Conservation (phyloP, 1,140 invertebrate genomes). For the Leptopilina clavipes region DNA sequence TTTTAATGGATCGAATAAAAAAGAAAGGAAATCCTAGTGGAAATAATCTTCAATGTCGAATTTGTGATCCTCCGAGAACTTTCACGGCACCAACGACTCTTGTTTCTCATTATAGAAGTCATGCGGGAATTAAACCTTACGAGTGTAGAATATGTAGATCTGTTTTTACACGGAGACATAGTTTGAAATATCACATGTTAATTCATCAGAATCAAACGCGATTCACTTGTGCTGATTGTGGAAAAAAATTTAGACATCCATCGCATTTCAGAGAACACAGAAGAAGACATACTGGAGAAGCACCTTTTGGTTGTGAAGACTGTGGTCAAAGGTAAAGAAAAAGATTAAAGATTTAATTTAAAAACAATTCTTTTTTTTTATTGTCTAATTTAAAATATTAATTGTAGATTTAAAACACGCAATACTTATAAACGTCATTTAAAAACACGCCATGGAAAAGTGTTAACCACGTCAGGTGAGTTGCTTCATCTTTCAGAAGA, state of each 20-base stretch:
- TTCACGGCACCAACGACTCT: slow-evolving; percentile 81
- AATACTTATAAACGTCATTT: slow-evolving; percentile 81
- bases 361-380: slow-evolving; percentile 18
- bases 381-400: no score
- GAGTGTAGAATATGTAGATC: slow-evolving; percentile 79
- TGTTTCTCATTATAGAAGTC: slow-evolving; percentile 81
- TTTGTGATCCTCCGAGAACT: slow-evolving; percentile 78
- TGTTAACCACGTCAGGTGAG: slow-evolving; percentile 77
- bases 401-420: slow-evolving; percentile 78
- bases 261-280: slow-evolving; percentile 81
- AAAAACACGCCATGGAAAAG: slow-evolving; percentile 79
- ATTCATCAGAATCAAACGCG: slow-evolving; percentile 81
- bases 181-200: slow-evolving; percentile 82
- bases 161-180: slow-evolving; percentile 81
- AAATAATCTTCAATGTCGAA: slow-evolving; percentile 78
- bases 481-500: slow-evolving; percentile 76
- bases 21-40: slow-evolving; percentile 71
- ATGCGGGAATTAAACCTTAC: slow-evolving; percentile 82
- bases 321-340: slow-evolving; percentile 75
- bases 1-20: slow-evolving; percentile 73
- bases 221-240: slow-evolving; percentile 80
- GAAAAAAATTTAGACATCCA: slow-evolving; percentile 80
- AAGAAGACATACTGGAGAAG: slow-evolving; percentile 80
- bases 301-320: slow-evolving; percentile 80
- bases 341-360: background rate